Conservation (phyloP, 2,888 invertebrate species). For the Coenonympha glycerion region DNA sequence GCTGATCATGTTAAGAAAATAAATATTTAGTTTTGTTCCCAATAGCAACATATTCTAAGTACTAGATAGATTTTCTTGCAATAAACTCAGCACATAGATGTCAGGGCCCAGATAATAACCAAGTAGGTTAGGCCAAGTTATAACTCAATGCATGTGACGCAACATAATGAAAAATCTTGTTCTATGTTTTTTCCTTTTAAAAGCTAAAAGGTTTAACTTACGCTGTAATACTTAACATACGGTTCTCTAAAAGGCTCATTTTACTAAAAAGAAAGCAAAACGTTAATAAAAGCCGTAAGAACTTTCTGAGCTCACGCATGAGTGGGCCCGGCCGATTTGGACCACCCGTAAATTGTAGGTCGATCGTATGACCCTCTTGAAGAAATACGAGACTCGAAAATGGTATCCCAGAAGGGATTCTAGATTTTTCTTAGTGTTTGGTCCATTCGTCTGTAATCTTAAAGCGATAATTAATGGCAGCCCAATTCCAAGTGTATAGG, state of each 20-base stretch:
- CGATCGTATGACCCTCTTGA: not conserved
- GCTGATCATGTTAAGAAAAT: too few relatives aligned
- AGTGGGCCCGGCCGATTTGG: constrained; percentile 3
- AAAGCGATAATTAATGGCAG: too few relatives aligned
- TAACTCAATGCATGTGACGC: too few relatives aligned
- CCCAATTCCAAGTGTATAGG: too few relatives aligned
- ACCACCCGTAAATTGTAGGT: constrained; percentile 10
- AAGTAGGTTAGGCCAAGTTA: too few relatives aligned
- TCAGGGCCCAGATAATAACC: too few relatives aligned
- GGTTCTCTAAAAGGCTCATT: constrained; percentile 10
- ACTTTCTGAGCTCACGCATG: constrained; percentile 11
- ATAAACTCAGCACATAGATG: too few relatives aligned
- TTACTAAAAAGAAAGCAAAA: constrained; percentile 19
- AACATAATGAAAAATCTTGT: not conserved
- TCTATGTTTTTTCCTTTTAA: not conserved
- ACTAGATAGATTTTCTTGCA: too few relatives aligned
- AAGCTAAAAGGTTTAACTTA: not conserved
- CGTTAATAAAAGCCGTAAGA: constrained; percentile 9
- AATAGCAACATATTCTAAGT: too few relatives aligned
- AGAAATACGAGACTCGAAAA: constrained; percentile 1
- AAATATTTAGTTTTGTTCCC: too few relatives aligned
- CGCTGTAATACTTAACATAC: not conserved
- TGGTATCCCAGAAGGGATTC: not conserved
- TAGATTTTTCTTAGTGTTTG: not conserved
- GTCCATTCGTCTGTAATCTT: not conserved